Evolutionary conservation across 2,797 vertebrate species (phyloP).

Genomic region (Scomberomorus guttatus): DNA sequence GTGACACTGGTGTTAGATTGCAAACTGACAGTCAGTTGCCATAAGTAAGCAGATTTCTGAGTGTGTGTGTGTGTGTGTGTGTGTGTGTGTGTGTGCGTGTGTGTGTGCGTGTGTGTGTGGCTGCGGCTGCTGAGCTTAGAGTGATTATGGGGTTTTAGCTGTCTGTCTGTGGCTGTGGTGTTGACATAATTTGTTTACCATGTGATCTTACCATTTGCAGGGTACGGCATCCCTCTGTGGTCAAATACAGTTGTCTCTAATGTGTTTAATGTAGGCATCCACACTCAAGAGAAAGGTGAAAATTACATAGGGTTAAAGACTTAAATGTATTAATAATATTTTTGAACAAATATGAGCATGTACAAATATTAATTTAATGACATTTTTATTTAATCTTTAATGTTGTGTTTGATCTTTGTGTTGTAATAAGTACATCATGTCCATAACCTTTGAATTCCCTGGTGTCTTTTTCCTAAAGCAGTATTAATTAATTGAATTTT

Average conservation of each 20-base stretch:
- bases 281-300: background rate
- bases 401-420: too few species aligned
- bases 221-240: slow-evolving; percentile 2
- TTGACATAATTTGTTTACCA: slow-evolving; percentile 50
- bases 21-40: slow-evolving; percentile 68
- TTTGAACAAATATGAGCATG: background rate
- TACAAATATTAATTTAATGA: background rate
- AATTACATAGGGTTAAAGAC: background rate
- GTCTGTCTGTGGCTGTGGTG: slow-evolving; percentile 50
- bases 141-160: slow-evolving; percentile 58
- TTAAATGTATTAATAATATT: background rate
- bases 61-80: slow-evolving; percentile 30
- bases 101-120: slow-evolving; percentile 11
- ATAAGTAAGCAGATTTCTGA: slow-evolving; percentile 56
- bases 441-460: too few species aligned
- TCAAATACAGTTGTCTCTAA: background rate
- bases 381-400: background rate
- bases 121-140: slow-evolving; percentile 23
- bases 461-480: too few species aligned
- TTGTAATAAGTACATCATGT: too few species aligned
- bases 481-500: too few species aligned
- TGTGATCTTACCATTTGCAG: slow-evolving; percentile 50
- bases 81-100: slow-evolving; percentile 14
- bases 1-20: slow-evolving; percentile 64
- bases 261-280: background rate